Conservation (phyloP, 2,113 vertebrate species). For the Burhinus bistriatus region DNA sequence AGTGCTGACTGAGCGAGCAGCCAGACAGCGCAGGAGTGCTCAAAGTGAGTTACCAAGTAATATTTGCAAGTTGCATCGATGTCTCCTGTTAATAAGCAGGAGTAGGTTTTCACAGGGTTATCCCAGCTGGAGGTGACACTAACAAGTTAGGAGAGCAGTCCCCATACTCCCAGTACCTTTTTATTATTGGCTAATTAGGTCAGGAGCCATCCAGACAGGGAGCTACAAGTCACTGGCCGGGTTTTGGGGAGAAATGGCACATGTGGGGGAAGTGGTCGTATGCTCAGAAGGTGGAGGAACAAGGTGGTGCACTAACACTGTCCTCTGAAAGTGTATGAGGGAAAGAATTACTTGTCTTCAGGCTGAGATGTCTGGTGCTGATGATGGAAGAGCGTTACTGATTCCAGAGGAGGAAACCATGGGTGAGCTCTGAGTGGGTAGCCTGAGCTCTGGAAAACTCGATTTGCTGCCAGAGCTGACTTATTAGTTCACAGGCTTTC, state of each 20-base stretch:
- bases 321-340: neutral
- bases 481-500: neutral
- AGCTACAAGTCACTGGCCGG: neutral
- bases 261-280: rapidly evolving
- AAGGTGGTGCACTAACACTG: neutral
- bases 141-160: neutral
- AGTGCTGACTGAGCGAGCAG: neutral
- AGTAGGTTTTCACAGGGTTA: neutral
- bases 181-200: neutral
- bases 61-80: neutral
- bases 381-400: neutral
- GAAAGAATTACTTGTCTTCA: neutral
- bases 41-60: neutral
- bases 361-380: neutral
- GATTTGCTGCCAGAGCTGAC: neutral
- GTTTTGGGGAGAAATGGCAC: neutral
- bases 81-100: neutral
- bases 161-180: neutral
- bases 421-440: neutral
- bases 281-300: neutral
- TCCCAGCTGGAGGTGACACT: neutral
- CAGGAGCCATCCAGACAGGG: neutral
- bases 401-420: neutral
- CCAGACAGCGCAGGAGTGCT: neutral
- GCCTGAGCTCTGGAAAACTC: neutral